These are phyloP conservation scores for Caligus rogercresseyi DNA, from an alignment of 1,140 invertebrate genomes.

Conservation along the genomic window DNA sequence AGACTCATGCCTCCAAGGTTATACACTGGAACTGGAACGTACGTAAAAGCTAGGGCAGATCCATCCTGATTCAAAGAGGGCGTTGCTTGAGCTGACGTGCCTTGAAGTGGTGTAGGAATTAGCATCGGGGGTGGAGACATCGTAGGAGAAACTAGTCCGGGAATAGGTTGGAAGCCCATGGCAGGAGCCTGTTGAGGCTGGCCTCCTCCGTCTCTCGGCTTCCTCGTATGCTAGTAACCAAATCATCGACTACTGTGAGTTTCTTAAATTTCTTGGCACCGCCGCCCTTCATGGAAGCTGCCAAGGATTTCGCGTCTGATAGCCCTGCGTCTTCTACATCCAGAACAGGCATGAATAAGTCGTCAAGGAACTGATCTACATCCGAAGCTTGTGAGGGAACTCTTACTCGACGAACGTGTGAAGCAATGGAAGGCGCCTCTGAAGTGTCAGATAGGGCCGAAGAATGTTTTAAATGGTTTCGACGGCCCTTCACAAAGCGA, in stretches of 20 bases:
- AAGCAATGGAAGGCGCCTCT: slow-evolving; percentile 74
- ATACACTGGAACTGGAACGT: slow-evolving; percentile 41
- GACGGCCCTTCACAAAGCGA: neutral
- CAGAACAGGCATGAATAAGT: slow-evolving; percentile 81
- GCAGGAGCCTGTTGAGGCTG: neutral
- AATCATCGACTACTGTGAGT: slow-evolving; percentile 17
- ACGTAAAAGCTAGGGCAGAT: slow-evolving; percentile 26
- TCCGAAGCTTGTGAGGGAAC: slow-evolving; percentile 83
- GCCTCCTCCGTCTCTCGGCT: neutral
- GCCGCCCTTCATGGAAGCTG: slow-evolving; percentile 80
- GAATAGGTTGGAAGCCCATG: slow-evolving; percentile 27
- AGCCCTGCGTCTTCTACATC: slow-evolving; percentile 61
- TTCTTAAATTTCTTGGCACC: slow-evolving; percentile 23
- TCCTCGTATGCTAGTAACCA: neutral
- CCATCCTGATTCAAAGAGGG: neutral
- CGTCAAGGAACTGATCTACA: slow-evolving; percentile 87
- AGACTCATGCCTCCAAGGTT: slow-evolving; percentile 38
- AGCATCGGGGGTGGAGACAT: slow-evolving; percentile 42
- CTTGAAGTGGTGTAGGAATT: slow-evolving; percentile 32
- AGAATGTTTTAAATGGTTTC: slow-evolving; percentile 48
- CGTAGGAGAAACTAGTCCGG: slow-evolving; percentile 30
- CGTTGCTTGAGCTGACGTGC: neutral
- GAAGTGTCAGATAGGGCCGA: slow-evolving; percentile 85
- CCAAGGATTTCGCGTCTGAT: slow-evolving; percentile 72
- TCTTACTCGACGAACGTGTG: slow-evolving; percentile 65